Evolutionary conservation across 2,113 vertebrate genomes (phyloP).

Genomic region (Trinectes maculatus): DNA sequence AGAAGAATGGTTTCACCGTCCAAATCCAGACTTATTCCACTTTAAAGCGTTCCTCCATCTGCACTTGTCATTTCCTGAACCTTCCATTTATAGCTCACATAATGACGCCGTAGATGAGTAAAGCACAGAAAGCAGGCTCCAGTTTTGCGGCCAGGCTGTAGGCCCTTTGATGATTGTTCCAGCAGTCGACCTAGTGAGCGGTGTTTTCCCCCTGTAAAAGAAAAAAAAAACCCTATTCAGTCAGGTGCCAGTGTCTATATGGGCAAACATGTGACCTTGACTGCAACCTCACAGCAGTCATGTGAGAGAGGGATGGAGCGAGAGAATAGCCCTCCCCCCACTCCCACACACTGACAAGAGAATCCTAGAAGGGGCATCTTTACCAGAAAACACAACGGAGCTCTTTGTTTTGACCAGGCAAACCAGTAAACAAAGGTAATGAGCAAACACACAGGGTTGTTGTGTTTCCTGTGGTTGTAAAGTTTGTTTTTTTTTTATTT

Average conservation of each 20-base stretch:
- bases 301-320: conserved; percentile 38
- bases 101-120: conserved; percentile 43
- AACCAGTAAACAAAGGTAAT: conserved; percentile 41
- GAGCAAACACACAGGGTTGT: conserved; percentile 27
- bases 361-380: conserved; percentile 46
- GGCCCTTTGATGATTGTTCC: conserved; percentile 59
- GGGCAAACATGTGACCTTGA: conserved; percentile 56
- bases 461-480: conserved; percentile 22
- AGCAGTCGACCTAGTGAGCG: conserved; percentile 44
- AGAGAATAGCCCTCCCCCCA: conserved; percentile 2
- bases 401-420: conserved; percentile 34
- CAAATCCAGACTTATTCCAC: conserved; percentile 6
- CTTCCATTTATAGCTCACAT: conserved; percentile 51
- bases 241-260: conserved; percentile 57
- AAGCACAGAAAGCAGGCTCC: conserved; percentile 21
- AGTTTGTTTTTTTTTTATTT: neutral
- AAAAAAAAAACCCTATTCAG: conserved; percentile 25
- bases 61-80: conserved; percentile 54
- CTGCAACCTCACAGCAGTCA: conserved; percentile 40
- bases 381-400: conserved; percentile 28
- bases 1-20: conserved; percentile 8
- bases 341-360: conserved; percentile 1
- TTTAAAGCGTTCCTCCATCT: conserved; percentile 29
- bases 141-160: conserved; percentile 45
- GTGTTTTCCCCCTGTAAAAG: conserved; percentile 35